Percentiles rank a stretch among this genome's conserved stretches.
These are phyloP conservation scores for Physeter macrocephalus DNA, from an alignment of 2,113 vertebrate genomes.

Conservation along the genomic window DNA sequence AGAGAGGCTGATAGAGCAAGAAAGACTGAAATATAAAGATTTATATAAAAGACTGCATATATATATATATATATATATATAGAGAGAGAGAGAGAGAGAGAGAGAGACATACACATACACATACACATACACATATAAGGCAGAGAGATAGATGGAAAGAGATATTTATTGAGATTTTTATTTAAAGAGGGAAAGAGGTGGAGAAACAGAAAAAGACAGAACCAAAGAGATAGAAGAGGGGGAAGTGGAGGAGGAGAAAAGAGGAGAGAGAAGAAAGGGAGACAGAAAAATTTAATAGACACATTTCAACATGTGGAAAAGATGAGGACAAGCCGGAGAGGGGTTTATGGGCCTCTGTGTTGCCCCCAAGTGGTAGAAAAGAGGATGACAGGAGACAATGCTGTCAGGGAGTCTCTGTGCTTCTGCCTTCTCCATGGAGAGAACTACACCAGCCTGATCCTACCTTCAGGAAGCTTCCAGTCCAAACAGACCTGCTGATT, in stretches of 20 bases:
- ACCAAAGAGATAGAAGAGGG: neutral
- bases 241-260: neutral
- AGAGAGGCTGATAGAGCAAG: too few relatives aligned
- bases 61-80: neutral
- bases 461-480: constrained; percentile 12
- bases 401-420: neutral
- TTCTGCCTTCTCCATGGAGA: neutral
- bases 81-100: neutral
- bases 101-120: neutral
- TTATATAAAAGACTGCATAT: too few relatives aligned
- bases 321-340: neutral
- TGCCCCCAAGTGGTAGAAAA: neutral
- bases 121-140: neutral
- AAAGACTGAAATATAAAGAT: too few relatives aligned
- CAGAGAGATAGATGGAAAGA: neutral
- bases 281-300: neutral
- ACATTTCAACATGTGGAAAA: neutral
- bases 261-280: neutral
- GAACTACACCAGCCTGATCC: neutral
- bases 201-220: neutral
- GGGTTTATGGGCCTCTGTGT: neutral
- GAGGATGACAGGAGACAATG: neutral
- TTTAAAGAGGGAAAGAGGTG: neutral
- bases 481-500: neutral
- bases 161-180: neutral